Conservation (phyloP, 2,113 vertebrate species). For the Lepisosteus osseus region DNA sequence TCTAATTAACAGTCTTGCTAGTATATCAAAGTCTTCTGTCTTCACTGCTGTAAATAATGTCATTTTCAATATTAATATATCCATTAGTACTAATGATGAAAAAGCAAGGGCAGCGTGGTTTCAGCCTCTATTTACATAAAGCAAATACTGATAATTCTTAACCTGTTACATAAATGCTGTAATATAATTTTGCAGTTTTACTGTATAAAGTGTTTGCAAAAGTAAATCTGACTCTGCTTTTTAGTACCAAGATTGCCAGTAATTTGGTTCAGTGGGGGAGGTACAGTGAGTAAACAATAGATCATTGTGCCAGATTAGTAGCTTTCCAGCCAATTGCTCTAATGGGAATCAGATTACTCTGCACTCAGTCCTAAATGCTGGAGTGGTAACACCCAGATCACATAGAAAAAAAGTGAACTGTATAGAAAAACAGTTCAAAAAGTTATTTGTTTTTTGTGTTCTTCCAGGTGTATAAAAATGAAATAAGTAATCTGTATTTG, state of each 20-base stretch:
- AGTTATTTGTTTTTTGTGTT: neutral
- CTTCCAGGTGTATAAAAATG: slow-evolving; percentile 4
- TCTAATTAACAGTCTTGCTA: neutral
- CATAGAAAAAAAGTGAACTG: slow-evolving; percentile 1
- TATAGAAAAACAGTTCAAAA: neutral
- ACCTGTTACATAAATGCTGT: too few relatives aligned
- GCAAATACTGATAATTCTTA: too few relatives aligned
- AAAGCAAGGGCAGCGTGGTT: neutral
- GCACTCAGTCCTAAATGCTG: neutral
- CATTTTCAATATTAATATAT: neutral
- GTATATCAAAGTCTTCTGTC: too few relatives aligned
- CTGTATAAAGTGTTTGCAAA: too few relatives aligned
- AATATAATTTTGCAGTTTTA: too few relatives aligned
- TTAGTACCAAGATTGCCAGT: neutral
- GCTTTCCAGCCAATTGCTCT: slow-evolving; percentile 15
- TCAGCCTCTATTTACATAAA: too few relatives aligned
- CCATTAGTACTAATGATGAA: neutral
- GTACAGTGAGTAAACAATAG: slow-evolving; percentile 4
- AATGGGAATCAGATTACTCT: slow-evolving; percentile 12
- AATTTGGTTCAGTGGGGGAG: neutral
- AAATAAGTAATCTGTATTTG: neutral
- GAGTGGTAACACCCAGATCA: neutral
- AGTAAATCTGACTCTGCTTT: too few relatives aligned
- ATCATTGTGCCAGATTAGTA: slow-evolving; percentile 13
- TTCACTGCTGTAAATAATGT: neutral